A percentile compares a stretch with the other conserved stretches of the same genome.
Evolutionary conservation across 2,888 invertebrate genomes (phyloP).

Genomic region (Dryomyza anilis): DNA sequence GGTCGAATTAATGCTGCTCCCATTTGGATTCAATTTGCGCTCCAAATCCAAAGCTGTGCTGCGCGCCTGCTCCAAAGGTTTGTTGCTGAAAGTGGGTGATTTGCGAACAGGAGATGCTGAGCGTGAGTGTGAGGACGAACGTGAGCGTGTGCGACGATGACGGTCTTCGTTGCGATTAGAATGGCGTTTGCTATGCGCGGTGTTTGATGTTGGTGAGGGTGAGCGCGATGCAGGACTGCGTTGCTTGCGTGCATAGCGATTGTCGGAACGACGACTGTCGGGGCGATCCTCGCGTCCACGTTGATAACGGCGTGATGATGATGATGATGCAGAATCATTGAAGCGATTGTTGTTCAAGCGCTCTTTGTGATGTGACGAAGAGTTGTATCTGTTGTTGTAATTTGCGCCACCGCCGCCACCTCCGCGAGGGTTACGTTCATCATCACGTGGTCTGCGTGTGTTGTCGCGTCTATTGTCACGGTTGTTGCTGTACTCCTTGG

Average conservation of each 20-base stretch:
- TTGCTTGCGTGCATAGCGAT: conserved; percentile 25
- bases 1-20: too few species aligned
- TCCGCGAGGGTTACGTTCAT: conserved; percentile 18
- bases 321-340: not conserved
- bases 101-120: conserved; percentile 26
- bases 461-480: conserved; percentile 20
- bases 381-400: not conserved
- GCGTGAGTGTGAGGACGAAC: conserved; percentile 41
- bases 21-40: conserved; percentile 24
- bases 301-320: conserved; percentile 30
- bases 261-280: conserved; percentile 31
- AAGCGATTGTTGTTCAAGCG: conserved; percentile 27
- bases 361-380: conserved; percentile 20
- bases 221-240: conserved; percentile 37
- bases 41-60: conserved; percentile 30
- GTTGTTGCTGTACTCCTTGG: conserved; percentile 34
- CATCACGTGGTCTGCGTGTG: conserved; percentile 22
- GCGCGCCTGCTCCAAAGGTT: conserved; percentile 29
- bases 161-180: conserved; percentile 28
- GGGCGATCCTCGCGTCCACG: conserved; percentile 42
- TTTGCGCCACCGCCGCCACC: not conserved
- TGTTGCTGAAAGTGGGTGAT: conserved; percentile 1
- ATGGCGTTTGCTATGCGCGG: conserved; percentile 28
- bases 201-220: conserved; percentile 27
- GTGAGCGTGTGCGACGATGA: conserved; percentile 25